phyloP scores from a whole-genome alignment of 1,140 invertebrate genomes.

The Drosophila nigromelanica region DNA sequence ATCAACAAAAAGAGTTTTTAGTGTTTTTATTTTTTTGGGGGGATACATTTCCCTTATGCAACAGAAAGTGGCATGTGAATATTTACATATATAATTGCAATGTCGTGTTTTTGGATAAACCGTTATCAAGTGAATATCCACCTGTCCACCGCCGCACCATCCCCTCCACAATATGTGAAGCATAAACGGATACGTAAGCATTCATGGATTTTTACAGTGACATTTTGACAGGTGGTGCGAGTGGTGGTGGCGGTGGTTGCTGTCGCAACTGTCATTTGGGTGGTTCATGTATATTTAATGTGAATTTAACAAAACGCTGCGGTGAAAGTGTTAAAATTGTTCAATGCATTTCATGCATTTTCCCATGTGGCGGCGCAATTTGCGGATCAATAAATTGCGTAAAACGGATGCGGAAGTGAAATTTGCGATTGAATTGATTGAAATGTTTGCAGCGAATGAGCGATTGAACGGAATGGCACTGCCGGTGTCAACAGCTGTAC shows the following conservation, averaged over 20 bases:
- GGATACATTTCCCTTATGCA: neutral
- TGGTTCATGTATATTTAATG: constrained; percentile 73
- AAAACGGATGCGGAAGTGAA: constrained; percentile 70
- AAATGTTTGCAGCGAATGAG: constrained; percentile 46
- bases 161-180: neutral
- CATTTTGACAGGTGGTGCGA: constrained; percentile 58
- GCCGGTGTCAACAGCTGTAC: constrained; percentile 45
- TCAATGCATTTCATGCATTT: constrained; percentile 36
- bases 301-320: constrained; percentile 74
- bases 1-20: neutral
- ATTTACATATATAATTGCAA: constrained; percentile 75
- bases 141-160: constrained; percentile 1
- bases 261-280: constrained; percentile 62
- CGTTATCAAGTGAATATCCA: constrained; percentile 25
- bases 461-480: constrained; percentile 3
- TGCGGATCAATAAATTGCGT: constrained; percentile 52
- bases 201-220: constrained; percentile 54
- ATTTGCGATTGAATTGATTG: constrained; percentile 78
- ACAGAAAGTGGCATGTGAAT: constrained; percentile 11
- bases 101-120: constrained; percentile 56
- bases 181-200: constrained; percentile 52
- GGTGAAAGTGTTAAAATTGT: constrained; percentile 77
- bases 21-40: neutral
- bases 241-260: neutral
- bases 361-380: constrained; percentile 10